phyloP scores from a whole-genome alignment of 1,140 invertebrate species.

The Riptortus pedestris region DNA sequence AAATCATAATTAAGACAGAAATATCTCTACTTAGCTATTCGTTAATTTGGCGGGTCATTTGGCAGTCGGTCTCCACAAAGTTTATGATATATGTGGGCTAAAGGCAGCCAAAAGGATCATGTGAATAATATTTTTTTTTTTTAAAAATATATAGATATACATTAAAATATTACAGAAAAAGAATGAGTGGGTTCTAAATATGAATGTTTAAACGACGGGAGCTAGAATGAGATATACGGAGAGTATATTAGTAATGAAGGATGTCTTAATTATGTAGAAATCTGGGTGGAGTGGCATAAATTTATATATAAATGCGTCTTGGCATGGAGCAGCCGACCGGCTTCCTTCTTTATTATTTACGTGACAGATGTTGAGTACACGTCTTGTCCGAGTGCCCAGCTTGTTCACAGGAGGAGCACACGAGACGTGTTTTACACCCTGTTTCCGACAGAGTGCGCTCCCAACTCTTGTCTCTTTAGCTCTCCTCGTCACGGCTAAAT shows the following conservation, averaged over 20 bases:
- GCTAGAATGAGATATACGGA: background rate
- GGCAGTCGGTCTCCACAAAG: background rate
- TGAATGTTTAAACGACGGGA: conserved; percentile 3
- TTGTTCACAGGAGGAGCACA: too few species aligned
- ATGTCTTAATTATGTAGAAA: conserved; percentile 1
- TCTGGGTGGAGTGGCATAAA: too few species aligned
- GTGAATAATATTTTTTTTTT: conserved; percentile 7
- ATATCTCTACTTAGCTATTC: conserved; percentile 1
- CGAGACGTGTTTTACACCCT: too few species aligned
- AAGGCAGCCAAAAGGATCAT: background rate
- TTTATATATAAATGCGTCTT: background rate
- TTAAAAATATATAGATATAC: too few species aligned
- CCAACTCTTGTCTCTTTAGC: too few species aligned
- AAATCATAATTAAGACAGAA: conserved; percentile 1
- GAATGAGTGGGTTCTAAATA: too few species aligned
- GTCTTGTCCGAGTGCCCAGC: too few species aligned
- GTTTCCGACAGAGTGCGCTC: too few species aligned
- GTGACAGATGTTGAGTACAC: too few species aligned
- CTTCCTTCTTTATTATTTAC: too few species aligned
- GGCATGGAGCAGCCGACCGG: background rate
- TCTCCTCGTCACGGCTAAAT: too few species aligned
- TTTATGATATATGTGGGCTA: background rate
- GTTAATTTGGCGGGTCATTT: conserved; percentile 8
- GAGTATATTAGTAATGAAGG: conserved; percentile 3
- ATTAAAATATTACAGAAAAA: too few species aligned